These are phyloP conservation scores for Labeo catla DNA, from an alignment of 2,113 vertebrate species.

Conservation along the genomic window DNA sequence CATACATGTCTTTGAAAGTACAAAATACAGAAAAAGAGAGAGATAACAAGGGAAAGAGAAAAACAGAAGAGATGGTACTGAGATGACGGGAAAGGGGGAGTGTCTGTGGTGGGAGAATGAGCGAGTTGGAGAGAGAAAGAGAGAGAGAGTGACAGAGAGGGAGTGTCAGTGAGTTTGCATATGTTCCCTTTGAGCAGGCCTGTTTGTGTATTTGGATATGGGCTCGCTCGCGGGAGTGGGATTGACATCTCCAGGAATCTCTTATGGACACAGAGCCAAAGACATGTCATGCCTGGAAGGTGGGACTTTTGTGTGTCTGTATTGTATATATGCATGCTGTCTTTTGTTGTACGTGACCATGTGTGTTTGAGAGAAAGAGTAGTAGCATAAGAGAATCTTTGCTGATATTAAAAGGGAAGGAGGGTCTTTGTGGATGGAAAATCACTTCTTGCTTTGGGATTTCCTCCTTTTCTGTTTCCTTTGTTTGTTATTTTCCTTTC, in stretches of 20 bases:
- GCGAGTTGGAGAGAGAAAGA: conserved; percentile 13
- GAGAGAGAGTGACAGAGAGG: background rate
- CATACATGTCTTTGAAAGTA: background rate
- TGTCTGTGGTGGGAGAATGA: conserved; percentile 30
- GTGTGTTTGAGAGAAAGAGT: background rate
- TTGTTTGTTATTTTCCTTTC: background rate
- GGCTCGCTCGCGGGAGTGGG: conserved; percentile 1
- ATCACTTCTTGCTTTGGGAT: background rate
- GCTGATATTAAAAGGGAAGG: background rate
- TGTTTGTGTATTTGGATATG: conserved; percentile 17
- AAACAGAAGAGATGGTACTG: background rate
- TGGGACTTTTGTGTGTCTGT: conserved; percentile 26
- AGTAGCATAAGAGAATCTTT: background rate
- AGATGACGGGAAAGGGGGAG: conserved; percentile 16
- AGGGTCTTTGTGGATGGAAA: conserved; percentile 67
- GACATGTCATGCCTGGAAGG: conserved; percentile 8
- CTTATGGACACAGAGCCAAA: background rate
- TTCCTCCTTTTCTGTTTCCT: background rate
- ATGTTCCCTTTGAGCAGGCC: background rate
- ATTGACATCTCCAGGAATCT: conserved; percentile 17
- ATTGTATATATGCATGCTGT: conserved; percentile 15
- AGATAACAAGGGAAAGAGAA: background rate
- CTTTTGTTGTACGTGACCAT: conserved; percentile 41
- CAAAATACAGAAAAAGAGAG: background rate
- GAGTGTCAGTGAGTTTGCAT: conserved; percentile 16